phyloP scores from a whole-genome alignment of 2,113 vertebrate species.

The Sula dactylatra region DNA sequence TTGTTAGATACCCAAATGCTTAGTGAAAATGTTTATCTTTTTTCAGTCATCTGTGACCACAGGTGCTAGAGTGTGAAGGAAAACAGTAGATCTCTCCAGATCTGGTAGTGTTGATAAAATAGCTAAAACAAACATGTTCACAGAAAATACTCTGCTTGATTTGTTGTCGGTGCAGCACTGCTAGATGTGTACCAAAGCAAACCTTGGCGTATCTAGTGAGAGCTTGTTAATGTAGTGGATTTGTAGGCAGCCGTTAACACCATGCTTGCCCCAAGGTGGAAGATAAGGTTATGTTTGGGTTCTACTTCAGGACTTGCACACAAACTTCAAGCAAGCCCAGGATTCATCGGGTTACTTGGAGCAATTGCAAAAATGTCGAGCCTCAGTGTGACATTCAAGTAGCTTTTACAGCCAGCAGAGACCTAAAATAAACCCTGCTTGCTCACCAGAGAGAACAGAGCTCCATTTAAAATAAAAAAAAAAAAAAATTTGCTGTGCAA shows the following conservation, averaged over 20 bases:
- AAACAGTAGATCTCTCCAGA: neutral
- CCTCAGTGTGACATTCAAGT: neutral
- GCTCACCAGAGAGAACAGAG: neutral
- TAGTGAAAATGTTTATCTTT: neutral
- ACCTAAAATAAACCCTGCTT: neutral
- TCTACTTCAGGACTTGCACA: neutral
- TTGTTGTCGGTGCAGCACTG: neutral
- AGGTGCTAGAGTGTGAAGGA: neutral
- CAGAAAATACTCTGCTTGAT: neutral
- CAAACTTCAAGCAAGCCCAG: neutral
- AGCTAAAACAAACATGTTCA: neutral
- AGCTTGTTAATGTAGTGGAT: neutral
- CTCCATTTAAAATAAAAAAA: neutral
- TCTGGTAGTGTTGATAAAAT: neutral
- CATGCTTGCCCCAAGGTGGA: neutral
- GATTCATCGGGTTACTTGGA: neutral
- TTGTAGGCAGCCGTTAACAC: neutral
- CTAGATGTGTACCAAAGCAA: neutral
- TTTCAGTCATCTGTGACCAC: neutral
- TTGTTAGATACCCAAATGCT: neutral
- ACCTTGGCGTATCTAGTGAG: rapidly evolving
- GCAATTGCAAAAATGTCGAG: neutral
- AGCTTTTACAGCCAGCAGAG: neutral
- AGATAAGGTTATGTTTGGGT: constrained; percentile 7
- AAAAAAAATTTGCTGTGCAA: neutral